Evolutionary conservation across 2,888 invertebrate species (phyloP).

Genomic region (Cheilosia pagana): DNA sequence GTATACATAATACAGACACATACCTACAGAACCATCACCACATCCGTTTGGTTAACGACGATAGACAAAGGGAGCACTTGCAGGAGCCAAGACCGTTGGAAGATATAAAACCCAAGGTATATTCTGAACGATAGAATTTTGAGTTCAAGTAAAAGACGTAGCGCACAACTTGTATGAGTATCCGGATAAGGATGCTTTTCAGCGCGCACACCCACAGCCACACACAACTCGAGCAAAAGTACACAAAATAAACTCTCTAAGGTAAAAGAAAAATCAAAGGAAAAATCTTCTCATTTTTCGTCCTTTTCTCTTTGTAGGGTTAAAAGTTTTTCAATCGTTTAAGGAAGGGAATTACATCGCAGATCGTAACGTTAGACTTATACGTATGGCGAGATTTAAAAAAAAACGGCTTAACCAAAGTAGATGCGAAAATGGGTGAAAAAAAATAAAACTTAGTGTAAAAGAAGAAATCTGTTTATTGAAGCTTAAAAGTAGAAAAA

Average conservation of each 20-base stretch:
- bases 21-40: slow-evolving; percentile 27
- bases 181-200: slow-evolving; percentile 59
- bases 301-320: slow-evolving; percentile 22
- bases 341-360: slow-evolving; percentile 59
- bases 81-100: slow-evolving; percentile 2
- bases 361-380: slow-evolving; percentile 54
- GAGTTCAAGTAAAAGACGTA: slow-evolving; percentile 59
- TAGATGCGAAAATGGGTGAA: slow-evolving; percentile 1
- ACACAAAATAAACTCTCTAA: slow-evolving; percentile 27
- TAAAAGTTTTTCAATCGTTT: slow-evolving; percentile 60
- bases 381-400: slow-evolving; percentile 10
- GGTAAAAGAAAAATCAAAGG: slow-evolving; percentile 46
- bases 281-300: not conserved
- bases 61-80: slow-evolving; percentile 44
- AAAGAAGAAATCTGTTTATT: slow-evolving; percentile 39
- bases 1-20: not conserved
- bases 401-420: slow-evolving; percentile 24
- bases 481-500: slow-evolving; percentile 41
- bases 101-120: slow-evolving; percentile 38
- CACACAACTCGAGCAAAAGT: slow-evolving; percentile 14
- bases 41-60: slow-evolving; percentile 56
- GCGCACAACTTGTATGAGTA: slow-evolving; percentile 25
- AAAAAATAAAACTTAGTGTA: not conserved
- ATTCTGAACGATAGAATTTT: slow-evolving; percentile 52
- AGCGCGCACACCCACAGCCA: slow-evolving; percentile 25